Evolutionary conservation across 2,888 invertebrate species (phyloP), one percentile per base, ranked within the genome.

Genomic region (Adineta ricciae): DNA sequence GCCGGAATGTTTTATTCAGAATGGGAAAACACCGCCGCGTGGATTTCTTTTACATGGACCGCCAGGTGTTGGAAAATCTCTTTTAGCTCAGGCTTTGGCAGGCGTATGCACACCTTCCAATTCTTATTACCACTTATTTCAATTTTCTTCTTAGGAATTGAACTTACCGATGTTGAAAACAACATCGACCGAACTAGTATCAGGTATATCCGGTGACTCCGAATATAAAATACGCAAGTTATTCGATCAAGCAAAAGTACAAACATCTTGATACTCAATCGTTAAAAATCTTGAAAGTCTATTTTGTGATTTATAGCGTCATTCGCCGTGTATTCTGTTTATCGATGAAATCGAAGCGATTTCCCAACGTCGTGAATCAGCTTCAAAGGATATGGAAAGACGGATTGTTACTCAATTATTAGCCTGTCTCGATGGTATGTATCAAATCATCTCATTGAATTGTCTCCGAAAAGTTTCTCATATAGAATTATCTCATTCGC

Each of bases 311-410:
- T 50, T 32, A 5, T 27, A 84, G 84, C 21, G 38, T n/a, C 83
- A 84, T 78, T 83, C 90, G 16, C 90, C 90, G 9, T 89, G 89
- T 87, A 93, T 97, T 24, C 91, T 97, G 64, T 96, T 97, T 89
- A 94, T 99, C 87, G 98, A 99, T 91, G 97, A 98, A 92, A 95
- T 99, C 86, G 98, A 99, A 92, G 94, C 96, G n/a, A 94, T 99
- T 83, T 95, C 96, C 52, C 95, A 94, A 9, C 95, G 96, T 89
- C 92, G 96, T 88, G 94, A 95, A 86, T 94, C 94, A 88, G 96
- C 96, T 4, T 95, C 95, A 88, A 94, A 95, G 89, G 97, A 96
- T 88, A 98, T 98, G 97, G 97, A 98, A 89, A 93, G 95, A 87
- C 92, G 98, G 86, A 95, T 99, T 90, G 97, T 98, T 14, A 94